Base-by-base conservation (phyloP, 1,140 invertebrate species). In the Listronotus oregonensis region DNA sequence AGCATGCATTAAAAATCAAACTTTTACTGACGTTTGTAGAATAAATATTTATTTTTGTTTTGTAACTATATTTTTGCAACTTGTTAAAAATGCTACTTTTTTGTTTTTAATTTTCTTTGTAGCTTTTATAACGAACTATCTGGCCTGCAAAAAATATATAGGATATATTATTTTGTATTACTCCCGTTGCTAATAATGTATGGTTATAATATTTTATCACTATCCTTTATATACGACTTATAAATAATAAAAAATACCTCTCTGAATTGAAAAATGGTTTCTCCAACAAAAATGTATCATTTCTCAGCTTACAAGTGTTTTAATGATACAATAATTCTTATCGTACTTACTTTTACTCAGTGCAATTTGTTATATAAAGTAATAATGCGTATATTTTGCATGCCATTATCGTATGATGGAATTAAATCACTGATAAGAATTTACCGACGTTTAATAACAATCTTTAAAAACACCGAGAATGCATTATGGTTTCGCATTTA, bases 361-460 rank as follows among this genome's bases (percentile, higher is more conserved):
- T 17, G 52, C 54, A 65, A 65, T 65, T 65, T 65, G 63, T 65
- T 65, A 65, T 57, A 57, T 37, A 65, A 65, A 65, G 63, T 65
- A 57, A 27, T 65, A 65, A 49, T 46, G 51, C 54, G 63, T 65
- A 65, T 50, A 58, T 57, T 65, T 58, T 43, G 54, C 54, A 58
- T 58, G 50, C 63, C 46, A 50, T 57, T 58, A 58, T 65, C 60
- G 42, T 50, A 14, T 21, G 37, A 42, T 58, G 37, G 52, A 57
- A 65, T 57, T 65, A 65, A 65, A 57, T 57, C 32, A 39, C 21
- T 31, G 37, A 42, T 57, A 65, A 65, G 51, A 51, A 65, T 57
- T 65, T 65, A 47, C 14, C 50, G 11, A 7, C 55, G 17, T 65
- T 65, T 65, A 65, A 54, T 50, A 54, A 65, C 32, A 37, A 65